These are phyloP conservation scores for Petrocephalus sullivani DNA, from an alignment of 2,797 vertebrate genomes.

Conservation along the genomic window DNA sequence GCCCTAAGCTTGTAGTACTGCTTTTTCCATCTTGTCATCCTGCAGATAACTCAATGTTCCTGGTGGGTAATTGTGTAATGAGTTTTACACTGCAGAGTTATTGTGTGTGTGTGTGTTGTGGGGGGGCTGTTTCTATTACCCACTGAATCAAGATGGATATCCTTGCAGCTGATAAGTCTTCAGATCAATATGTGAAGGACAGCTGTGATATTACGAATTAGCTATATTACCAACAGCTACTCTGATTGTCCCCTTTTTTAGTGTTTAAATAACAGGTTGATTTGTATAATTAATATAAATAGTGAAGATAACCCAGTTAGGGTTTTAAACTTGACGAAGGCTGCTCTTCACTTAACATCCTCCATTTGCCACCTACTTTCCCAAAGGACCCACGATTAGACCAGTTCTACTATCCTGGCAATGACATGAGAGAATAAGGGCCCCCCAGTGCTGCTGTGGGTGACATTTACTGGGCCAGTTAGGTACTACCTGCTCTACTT, in stretches of 20 bases:
- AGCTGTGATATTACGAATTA: background rate
- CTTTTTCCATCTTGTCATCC: background rate
- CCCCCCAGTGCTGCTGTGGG: background rate
- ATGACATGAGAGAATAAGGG: background rate
- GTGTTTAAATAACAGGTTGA: background rate
- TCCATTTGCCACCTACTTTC: background rate
- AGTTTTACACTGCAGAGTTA: background rate
- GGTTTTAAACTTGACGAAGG: background rate
- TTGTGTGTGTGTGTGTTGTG: background rate
- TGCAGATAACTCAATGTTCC: background rate
- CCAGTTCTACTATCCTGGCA: background rate
- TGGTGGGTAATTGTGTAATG: background rate
- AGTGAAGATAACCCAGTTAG: background rate
- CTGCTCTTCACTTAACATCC: background rate
- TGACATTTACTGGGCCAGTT: background rate
- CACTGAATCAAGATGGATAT: background rate
- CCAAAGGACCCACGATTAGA: background rate
- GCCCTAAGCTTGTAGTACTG: background rate
- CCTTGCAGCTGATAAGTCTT: background rate
- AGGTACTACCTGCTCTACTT: background rate
- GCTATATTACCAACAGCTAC: background rate
- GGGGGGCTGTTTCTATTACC: background rate
- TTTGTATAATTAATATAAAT: background rate
- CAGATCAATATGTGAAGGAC: background rate
- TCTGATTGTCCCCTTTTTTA: background rate